Evolutionary conservation across 2,888 invertebrate species (phyloP).

Genomic region (Apotomis capreana): DNA sequence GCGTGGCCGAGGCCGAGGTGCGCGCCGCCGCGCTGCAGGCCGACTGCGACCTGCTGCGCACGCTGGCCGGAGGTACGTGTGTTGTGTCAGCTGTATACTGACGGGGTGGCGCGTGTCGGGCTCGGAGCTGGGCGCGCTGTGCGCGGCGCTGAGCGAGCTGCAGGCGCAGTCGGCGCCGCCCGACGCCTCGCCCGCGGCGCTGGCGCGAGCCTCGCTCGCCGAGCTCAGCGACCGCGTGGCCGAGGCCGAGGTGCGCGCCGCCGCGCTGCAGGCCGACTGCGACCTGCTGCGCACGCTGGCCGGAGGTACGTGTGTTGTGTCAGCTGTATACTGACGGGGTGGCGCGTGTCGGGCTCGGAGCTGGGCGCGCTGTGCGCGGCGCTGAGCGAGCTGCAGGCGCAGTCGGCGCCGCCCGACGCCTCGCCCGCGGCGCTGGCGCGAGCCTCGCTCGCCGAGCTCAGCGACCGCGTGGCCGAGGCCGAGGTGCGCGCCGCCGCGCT

Average conservation of each 20-base stretch:
- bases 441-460: constrained; percentile 68
- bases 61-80: constrained; percentile 66
- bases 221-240: constrained; percentile 74
- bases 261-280: constrained; percentile 69
- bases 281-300: constrained; percentile 70
- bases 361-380: constrained; percentile 65
- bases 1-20: constrained; percentile 74
- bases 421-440: constrained; percentile 63
- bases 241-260: constrained; percentile 71
- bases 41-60: constrained; percentile 68
- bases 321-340: constrained; percentile 68
- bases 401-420: constrained; percentile 54
- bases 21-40: constrained; percentile 68
- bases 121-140: constrained; percentile 70
- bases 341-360: constrained; percentile 80
- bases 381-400: constrained; percentile 64
- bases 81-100: constrained; percentile 45
- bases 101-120: constrained; percentile 83
- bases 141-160: constrained; percentile 68
- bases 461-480: constrained; percentile 74
- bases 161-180: constrained; percentile 51
- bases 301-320: constrained; percentile 55
- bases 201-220: constrained; percentile 68
- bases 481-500: constrained; percentile 71
- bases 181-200: constrained; percentile 60